Evolutionary conservation across 2,888 invertebrate species (phyloP).

Genomic region (Standfussiana lucernea): DNA sequence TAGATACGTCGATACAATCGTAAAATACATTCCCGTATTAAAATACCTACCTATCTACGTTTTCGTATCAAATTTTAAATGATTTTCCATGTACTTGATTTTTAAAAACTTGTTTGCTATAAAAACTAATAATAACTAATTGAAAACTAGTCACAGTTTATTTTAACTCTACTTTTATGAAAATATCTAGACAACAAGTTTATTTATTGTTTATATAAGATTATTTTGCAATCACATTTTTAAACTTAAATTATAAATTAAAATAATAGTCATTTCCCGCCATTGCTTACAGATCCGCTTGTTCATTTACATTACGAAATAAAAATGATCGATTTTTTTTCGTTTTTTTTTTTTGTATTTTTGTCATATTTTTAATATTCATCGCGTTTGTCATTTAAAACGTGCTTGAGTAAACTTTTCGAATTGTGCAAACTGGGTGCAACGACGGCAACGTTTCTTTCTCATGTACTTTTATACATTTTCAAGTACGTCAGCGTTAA

Average conservation of each 20-base stretch:
- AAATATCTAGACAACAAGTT: slow-evolving; percentile 65
- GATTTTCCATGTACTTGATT: slow-evolving; percentile 75
- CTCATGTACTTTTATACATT: slow-evolving; percentile 75
- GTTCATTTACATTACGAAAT: slow-evolving; percentile 42
- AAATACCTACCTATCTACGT: slow-evolving; percentile 90
- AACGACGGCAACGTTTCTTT: slow-evolving; percentile 82
- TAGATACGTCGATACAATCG: slow-evolving; percentile 80
- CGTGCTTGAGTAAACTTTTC: slow-evolving; percentile 70
- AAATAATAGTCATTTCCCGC: slow-evolving; percentile 49
- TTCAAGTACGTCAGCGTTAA: slow-evolving; percentile 68
- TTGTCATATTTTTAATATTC: slow-evolving; percentile 46
- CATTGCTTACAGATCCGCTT: slow-evolving; percentile 53
- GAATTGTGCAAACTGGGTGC: slow-evolving; percentile 85
- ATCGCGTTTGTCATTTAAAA: slow-evolving; percentile 63
- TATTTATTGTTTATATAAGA: slow-evolving; percentile 52
- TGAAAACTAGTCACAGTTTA: slow-evolving; percentile 75
- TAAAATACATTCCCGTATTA: slow-evolving; percentile 88
- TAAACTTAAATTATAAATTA: slow-evolving; percentile 57
- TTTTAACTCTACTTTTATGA: slow-evolving; percentile 59
- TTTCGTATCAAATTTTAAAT: slow-evolving; percentile 89
- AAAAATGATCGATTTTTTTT: slow-evolving; percentile 39
- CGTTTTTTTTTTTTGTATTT: slow-evolving; percentile 25
- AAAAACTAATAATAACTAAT: slow-evolving; percentile 75
- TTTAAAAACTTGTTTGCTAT: slow-evolving; percentile 77
- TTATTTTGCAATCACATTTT: slow-evolving; percentile 54